phyloP scores from a whole-genome alignment of 2,888 invertebrate species.

The Tuberolachnus salignus region DNA sequence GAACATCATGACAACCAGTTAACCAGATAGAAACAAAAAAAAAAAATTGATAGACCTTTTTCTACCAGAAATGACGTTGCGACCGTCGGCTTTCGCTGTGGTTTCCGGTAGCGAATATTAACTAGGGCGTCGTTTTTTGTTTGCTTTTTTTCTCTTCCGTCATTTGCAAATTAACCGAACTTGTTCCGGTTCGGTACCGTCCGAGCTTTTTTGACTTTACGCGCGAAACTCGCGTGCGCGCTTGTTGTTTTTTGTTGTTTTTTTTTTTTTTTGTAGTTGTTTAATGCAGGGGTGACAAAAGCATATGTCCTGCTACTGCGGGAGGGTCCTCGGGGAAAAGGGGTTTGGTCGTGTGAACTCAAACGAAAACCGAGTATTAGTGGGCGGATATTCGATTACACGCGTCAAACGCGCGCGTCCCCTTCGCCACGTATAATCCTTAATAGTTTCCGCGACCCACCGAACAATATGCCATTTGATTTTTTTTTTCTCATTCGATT shows the following conservation, averaged over 20 bases:
- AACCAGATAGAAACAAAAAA: no score
- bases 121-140: no score
- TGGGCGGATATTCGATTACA: slow-evolving; percentile 56
- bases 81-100: no score
- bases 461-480: slow-evolving; percentile 31
- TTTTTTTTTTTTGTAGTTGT: no score
- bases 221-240: not conserved
- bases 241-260: no score
- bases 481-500: not conserved
- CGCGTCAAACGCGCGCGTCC: slow-evolving; percentile 43
- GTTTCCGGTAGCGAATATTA: no score
- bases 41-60: no score
- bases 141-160: no score
- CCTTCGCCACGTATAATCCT: not conserved
- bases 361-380: slow-evolving; percentile 56
- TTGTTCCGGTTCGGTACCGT: no score
- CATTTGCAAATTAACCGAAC: no score
- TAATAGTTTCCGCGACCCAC: slow-evolving; percentile 18
- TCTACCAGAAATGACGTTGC: no score
- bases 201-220: slow-evolving; percentile 39
- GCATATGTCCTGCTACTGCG: slow-evolving; percentile 20
- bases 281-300: slow-evolving; percentile 36
- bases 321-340: slow-evolving; percentile 41
- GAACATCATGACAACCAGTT: no score
- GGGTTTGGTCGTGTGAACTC: slow-evolving; percentile 54